Evolutionary conservation across 2,113 vertebrate species (phyloP).

Genomic region (Sisor rabdophorus): DNA sequence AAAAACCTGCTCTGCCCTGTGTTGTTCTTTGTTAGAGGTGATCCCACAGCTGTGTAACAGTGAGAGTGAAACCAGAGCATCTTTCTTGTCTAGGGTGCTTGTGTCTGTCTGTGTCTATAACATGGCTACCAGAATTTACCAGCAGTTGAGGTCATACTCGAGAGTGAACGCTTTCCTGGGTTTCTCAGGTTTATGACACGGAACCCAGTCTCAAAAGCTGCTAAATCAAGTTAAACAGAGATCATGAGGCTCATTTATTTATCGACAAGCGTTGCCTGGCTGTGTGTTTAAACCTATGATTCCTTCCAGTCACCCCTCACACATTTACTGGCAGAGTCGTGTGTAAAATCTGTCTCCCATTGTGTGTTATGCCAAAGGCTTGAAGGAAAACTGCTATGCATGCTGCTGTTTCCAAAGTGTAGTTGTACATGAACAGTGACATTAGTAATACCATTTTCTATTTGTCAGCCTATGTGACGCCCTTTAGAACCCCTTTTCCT

Average conservation of each 20-base stretch:
- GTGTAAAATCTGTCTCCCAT: conserved; percentile 24
- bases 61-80: conserved; percentile 20
- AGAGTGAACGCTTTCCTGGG: not conserved
- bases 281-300: not conserved
- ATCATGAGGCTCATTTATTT: not conserved
- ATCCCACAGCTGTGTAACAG: conserved; percentile 21
- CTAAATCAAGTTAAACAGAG: not conserved
- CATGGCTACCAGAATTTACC: not conserved
- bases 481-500: conserved; percentile 9
- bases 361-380: conserved; percentile 13
- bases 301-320: conserved; percentile 1
- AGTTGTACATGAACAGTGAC: conserved; percentile 44
- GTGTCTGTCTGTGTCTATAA: not conserved
- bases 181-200: not conserved
- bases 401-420: conserved; percentile 40
- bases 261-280: not conserved
- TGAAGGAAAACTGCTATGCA: not conserved
- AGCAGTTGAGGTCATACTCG: not conserved
- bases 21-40: conserved; percentile 11
- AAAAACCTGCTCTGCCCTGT: conserved; percentile 18
- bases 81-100: conserved; percentile 16
- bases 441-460: conserved; percentile 45
- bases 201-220: not conserved
- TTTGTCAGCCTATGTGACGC: conserved; percentile 22
- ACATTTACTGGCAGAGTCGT: conserved; percentile 13